Conservation (phyloP, 2,888 invertebrate species). For the Carpatolechia fugitivella region DNA sequence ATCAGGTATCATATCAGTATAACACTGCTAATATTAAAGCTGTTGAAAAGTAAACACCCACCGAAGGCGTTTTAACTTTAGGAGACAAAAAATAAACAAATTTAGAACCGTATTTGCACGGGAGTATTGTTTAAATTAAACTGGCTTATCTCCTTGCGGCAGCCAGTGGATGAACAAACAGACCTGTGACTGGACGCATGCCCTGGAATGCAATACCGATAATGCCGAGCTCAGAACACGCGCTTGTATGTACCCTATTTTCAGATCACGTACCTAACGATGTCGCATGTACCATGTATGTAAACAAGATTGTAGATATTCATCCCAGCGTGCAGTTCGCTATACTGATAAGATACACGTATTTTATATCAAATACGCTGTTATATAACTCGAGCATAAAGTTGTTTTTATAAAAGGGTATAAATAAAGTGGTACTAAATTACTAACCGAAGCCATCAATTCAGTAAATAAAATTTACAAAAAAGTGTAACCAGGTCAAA, state of each 20-base stretch:
- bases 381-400: neutral
- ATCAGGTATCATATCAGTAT: too few species aligned
- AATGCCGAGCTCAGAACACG: slow-evolving; percentile 11
- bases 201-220: slow-evolving; percentile 21
- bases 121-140: neutral
- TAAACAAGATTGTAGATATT: neutral
- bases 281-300: neutral
- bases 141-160: neutral
- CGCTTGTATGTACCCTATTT: neutral
- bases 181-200: slow-evolving; percentile 22
- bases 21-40: too few species aligned
- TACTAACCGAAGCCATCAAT: too few species aligned
- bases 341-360: neutral
- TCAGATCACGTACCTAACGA: neutral
- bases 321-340: neutral
- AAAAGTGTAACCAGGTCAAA: neutral
- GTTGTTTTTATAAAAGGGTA: too few species aligned
- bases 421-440: too few species aligned
- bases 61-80: too few species aligned
- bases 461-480: neutral
- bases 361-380: neutral
- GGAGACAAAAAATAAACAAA: too few species aligned
- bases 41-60: too few species aligned
- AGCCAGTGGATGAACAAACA: slow-evolving; percentile 16
- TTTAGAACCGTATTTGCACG: neutral